phyloP scores from a whole-genome alignment of 1,140 invertebrate genomes.

The Manduca sexta region DNA sequence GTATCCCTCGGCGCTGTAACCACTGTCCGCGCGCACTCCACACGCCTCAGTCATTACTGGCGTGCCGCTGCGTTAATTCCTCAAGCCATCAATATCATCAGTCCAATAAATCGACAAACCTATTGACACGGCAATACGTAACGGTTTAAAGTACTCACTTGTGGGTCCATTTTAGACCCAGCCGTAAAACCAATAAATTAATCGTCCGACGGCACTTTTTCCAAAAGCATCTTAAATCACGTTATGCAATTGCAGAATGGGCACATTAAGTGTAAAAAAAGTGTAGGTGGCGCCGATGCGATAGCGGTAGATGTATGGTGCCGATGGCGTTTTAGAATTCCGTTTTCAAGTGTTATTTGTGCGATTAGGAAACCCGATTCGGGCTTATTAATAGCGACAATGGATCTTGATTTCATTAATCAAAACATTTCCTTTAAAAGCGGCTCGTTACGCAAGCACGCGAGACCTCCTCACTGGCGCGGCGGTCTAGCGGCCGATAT shows the following conservation, averaged over 20 bases:
- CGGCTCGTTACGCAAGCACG: too few species aligned
- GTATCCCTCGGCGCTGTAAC: too few species aligned
- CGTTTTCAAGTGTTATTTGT: constrained; percentile 13
- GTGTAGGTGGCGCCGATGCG: constrained; percentile 18
- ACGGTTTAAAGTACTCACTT: too few species aligned
- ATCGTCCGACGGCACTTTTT: constrained; percentile 26
- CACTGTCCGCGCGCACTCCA: too few species aligned
- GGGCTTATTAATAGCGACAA: background rate
- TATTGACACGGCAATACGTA: too few species aligned
- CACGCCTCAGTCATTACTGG: too few species aligned
- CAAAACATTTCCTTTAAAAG: constrained; percentile 1
- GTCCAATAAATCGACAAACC: too few species aligned
- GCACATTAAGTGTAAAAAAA: constrained; percentile 25
- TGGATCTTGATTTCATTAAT: constrained; percentile 1
- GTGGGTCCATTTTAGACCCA: background rate
- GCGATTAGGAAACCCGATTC: constrained; percentile 12
- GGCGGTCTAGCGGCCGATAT: too few species aligned
- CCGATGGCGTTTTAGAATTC: constrained; percentile 28
- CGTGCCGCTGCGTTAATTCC: too few species aligned
- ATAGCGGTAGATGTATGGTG: constrained; percentile 33
- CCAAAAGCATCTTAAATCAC: constrained; percentile 26
- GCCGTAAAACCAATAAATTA: constrained; percentile 36
- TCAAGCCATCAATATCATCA: too few species aligned
- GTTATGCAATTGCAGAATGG: constrained; percentile 34
- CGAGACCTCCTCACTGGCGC: too few species aligned